Conservation (phyloP, 1,140 invertebrate genomes). For the Drosophila leontia region DNA sequence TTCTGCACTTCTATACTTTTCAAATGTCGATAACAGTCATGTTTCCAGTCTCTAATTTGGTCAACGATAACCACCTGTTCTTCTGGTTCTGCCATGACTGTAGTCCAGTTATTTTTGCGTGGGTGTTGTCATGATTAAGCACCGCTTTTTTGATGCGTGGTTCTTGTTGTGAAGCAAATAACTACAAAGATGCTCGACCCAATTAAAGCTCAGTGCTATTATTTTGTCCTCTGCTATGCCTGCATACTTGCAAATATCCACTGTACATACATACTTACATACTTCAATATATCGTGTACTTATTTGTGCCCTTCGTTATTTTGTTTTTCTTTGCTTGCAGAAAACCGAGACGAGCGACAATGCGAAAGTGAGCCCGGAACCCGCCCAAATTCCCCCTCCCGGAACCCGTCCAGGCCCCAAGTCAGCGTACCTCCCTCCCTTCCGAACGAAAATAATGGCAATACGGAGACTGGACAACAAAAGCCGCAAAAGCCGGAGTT, state of each 20-base stretch:
- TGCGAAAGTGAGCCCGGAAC: slow-evolving; percentile 68
- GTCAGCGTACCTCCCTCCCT: neutral
- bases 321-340: slow-evolving; percentile 56
- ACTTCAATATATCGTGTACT: slow-evolving; percentile 34
- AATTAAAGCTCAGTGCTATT: slow-evolving; percentile 1
- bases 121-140: neutral
- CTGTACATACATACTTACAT: slow-evolving; percentile 14
- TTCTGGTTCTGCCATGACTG: neutral
- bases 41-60: too few relatives aligned
- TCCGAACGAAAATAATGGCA: slow-evolving; percentile 55
- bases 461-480: slow-evolving; percentile 31
- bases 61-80: neutral
- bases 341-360: slow-evolving; percentile 73
- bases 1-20: too few relatives aligned
- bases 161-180: neutral
- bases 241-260: slow-evolving; percentile 16
- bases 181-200: neutral
- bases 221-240: slow-evolving; percentile 1
- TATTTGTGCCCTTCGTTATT: slow-evolving; percentile 67
- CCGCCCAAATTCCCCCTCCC: slow-evolving; percentile 9
- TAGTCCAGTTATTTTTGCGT: slow-evolving; percentile 7
- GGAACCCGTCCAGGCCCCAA: slow-evolving; percentile 19
- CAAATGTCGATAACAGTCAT: neutral
- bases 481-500: slow-evolving; percentile 22
- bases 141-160: neutral